Conservation (phyloP, 92 coral and sea anemone genomes). For the Muricea muricata region DNA sequence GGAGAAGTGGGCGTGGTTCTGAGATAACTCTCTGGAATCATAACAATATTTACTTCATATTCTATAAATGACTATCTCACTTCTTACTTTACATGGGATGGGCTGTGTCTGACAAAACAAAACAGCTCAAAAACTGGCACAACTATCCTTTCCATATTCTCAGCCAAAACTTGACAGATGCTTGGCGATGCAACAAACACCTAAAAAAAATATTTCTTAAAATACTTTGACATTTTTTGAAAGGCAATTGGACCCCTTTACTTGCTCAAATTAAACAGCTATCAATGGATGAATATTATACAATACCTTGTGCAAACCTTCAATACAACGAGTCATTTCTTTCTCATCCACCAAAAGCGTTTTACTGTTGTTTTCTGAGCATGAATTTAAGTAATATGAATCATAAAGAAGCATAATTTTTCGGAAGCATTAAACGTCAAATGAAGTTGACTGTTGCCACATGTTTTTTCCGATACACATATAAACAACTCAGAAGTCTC, state of each 20-base stretch:
- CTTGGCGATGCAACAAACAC: constrained; percentile 81
- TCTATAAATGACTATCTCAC: background rate
- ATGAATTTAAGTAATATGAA: too few relatives aligned
- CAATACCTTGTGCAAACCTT: constrained; percentile 81
- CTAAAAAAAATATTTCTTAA: constrained; percentile 54
- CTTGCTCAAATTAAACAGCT: background rate
- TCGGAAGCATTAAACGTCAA: too few relatives aligned
- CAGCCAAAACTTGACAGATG: constrained; percentile 18
- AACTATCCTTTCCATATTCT: constrained; percentile 52
- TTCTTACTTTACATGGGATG: constrained; percentile 81
- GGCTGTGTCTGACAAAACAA: constrained; percentile 83
- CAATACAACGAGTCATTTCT: constrained; percentile 67
- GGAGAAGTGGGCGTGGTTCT: too few relatives aligned
- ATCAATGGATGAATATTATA: background rate
- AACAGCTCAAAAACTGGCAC: constrained; percentile 90
- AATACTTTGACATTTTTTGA: background rate
- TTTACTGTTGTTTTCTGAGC: background rate
- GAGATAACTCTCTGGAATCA: too few relatives aligned
- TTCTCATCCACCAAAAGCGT: constrained; percentile 62
- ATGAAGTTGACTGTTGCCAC: too few relatives aligned
- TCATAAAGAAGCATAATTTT: too few relatives aligned
- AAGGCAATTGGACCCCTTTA: background rate
- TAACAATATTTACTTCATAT: too few relatives aligned
- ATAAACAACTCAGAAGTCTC: too few relatives aligned
- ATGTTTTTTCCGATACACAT: too few relatives aligned